Evolutionary conservation across 1,140 invertebrate species (phyloP), one percentile per base, ranked within the genome.

Genomic region (Drosophila kanapiae): DNA sequence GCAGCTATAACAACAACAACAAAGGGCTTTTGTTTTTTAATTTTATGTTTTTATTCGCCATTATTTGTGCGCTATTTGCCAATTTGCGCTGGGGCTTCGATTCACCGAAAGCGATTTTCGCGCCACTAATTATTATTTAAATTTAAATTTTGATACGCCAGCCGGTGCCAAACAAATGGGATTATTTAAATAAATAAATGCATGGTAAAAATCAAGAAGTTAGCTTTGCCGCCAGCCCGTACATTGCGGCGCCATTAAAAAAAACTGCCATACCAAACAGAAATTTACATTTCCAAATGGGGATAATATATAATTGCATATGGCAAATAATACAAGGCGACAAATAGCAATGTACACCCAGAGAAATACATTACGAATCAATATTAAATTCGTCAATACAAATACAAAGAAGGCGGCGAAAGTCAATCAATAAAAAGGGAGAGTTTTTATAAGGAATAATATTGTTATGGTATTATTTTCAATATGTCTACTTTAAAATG

Each of bases 111-210:
- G 85, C 78, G 64, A 88, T 87, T 87, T 86, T 82, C 83, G 79
- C 75, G 58, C 75, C 76, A 77, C 85, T 88, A 88, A 88, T 88
- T 88, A 88, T 88, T 88, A 88, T 88, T 88, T 90, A 90, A 88
- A 88, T 90, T 84, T 88, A 90, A 88, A 88, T 90, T 90, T 88
- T 75, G 72, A 84, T 79, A 78, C 71, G 71, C 75, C 60, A 35
- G 47, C 35, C 23, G 43, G 42, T 54, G 53, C 65, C 51, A n/a
- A 61, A 67, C 67, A 86, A 88, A 90, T 90, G 81, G 85, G 85
- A 88, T 88, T 88, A 88, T 85, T 85, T 85, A 78, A 81, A 80
- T 88, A 88, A 90, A 88, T 87, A 88, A 84, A 88, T 88, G 68
- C 67, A 77, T 80, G 78, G 63, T 60, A 80, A 70, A 58, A 82